These are phyloP conservation scores for Phortica variegata DNA, from an alignment of 1,140 invertebrate species.

Conservation along the genomic window DNA sequence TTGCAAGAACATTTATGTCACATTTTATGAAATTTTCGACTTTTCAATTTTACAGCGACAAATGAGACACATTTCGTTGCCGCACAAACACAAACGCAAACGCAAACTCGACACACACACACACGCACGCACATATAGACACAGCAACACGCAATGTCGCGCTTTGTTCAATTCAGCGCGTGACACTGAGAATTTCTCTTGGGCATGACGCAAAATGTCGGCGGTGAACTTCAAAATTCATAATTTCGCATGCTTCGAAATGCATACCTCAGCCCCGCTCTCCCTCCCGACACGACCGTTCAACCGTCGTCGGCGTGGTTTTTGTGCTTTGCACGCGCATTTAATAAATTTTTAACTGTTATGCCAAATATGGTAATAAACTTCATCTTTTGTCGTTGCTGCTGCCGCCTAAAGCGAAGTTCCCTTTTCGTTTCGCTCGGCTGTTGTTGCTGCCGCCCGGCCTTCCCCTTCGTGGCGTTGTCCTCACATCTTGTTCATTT, in stretches of 20 bases:
- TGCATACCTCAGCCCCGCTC: slow-evolving; percentile 14
- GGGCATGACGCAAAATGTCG: not conserved
- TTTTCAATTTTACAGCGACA: too few relatives aligned
- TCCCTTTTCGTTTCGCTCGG: slow-evolving; percentile 9
- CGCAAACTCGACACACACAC: too few relatives aligned
- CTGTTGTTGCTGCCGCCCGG: slow-evolving; percentile 8
- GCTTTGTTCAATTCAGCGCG: slow-evolving; percentile 11
- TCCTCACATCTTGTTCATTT: slow-evolving; percentile 6
- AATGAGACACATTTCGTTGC: too few relatives aligned
- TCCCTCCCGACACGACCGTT: too few relatives aligned
- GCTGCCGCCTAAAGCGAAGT: slow-evolving; percentile 34
- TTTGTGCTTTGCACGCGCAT: slow-evolving; percentile 2
- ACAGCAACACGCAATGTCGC: too few relatives aligned
- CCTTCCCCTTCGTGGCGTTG: not conserved
- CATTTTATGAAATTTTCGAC: too few relatives aligned
- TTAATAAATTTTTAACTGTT: slow-evolving; percentile 53
- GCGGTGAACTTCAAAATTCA: not conserved
- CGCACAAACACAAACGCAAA: too few relatives aligned
- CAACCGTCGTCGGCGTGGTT: too few relatives aligned
- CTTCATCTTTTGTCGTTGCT: slow-evolving; percentile 31
- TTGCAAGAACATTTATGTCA: too few relatives aligned
- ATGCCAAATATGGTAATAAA: slow-evolving; percentile 44
- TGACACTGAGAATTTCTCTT: not conserved
- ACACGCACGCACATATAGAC: too few relatives aligned
- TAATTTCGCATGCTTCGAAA: slow-evolving; percentile 9